Base-by-base conservation (phyloP, 2,113 vertebrate species). In the Forbesichthys agassizii region DNA sequence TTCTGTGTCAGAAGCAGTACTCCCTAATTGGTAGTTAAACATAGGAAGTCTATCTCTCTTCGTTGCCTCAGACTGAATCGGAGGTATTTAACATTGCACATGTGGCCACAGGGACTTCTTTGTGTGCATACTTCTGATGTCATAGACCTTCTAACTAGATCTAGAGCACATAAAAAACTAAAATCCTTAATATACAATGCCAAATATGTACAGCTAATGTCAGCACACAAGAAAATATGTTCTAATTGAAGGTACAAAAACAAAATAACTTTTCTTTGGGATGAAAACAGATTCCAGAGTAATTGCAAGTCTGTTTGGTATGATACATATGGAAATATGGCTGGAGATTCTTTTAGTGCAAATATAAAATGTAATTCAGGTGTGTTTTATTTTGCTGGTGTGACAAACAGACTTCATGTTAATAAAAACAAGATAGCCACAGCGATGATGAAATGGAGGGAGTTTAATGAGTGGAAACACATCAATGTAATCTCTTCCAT, bases 1-100 rank as follows among this genome's bases (percentile, higher is more conserved):
- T 73, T 73, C 20, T 27, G 51, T 64, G 63, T 74, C 13, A 71
- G 11, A 65, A 68, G 33, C 48, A 47, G 63, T 42, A 27, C 54
- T 61, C 67, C 56, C 70, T 74, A 83, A 78, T 71, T 78, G 69
- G 58, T 70, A 63, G 61, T 80, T 56, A 78, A 82, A 79, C 54
- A 64, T 62, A 73, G 78, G 74, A 67, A 75, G 58, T 62, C 66
- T 61, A 77, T 68, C 51, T 64, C 61, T 4, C 55, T 73, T 73
- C 63, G 71, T 48, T 58, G 48, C 48, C 51, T 60, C 55, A 59
- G 33, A 71, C 54, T 51, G 52, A 73, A 73, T 64, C 20, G 57
- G n/a, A 60, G 67, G 48, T 46, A 52, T 33, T 62, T 60, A 59
- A 56, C 42, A 14, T 68, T 68, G 56, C 57, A 46, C 55, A 13